Conservation (phyloP, 2,888 invertebrate species). For the Panopea generosa region DNA sequence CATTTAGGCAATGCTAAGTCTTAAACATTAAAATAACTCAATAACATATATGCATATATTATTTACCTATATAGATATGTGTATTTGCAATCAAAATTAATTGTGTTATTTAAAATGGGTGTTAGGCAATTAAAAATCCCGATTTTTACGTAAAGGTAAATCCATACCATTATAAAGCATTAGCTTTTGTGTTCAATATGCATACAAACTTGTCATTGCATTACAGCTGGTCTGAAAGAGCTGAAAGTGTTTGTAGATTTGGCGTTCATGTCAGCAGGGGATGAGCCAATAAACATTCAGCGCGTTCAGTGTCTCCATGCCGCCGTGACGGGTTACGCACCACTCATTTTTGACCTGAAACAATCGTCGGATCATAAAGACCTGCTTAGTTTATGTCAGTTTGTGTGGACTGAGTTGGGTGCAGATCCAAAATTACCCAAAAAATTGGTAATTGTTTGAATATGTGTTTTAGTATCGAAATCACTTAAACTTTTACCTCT, state of each 20-base stretch:
- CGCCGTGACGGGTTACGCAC: slow-evolving; percentile 80
- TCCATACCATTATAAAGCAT: too few species aligned
- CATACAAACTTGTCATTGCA: slow-evolving; percentile 80
- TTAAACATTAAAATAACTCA: background rate
- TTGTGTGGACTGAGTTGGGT: slow-evolving; percentile 75
- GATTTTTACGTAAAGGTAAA: too few species aligned
- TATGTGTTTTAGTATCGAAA: too few species aligned
- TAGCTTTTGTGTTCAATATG: too few species aligned
- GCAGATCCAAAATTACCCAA: slow-evolving; percentile 73
- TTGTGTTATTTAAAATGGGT: slow-evolving; percentile 67
- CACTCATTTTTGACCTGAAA: too few species aligned
- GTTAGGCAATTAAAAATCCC: slow-evolving; percentile 72
- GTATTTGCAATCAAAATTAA: too few species aligned
- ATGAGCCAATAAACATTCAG: slow-evolving; percentile 73
- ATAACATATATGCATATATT: too few species aligned
- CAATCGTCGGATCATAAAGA: slow-evolving; percentile 63
- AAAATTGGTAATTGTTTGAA: slow-evolving; percentile 79
- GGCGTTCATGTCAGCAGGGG: too few species aligned
- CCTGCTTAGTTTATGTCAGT: slow-evolving; percentile 71
- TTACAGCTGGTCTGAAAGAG: slow-evolving; percentile 77
- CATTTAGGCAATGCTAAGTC: too few species aligned
- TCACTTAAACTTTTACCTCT: too few species aligned
- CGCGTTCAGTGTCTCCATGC: slow-evolving; percentile 79
- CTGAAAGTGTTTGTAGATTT: too few species aligned
- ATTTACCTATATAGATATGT: too few species aligned